Base-by-base conservation (phyloP, 2,113 vertebrate species). In the Aptenodytes forsteri region DNA sequence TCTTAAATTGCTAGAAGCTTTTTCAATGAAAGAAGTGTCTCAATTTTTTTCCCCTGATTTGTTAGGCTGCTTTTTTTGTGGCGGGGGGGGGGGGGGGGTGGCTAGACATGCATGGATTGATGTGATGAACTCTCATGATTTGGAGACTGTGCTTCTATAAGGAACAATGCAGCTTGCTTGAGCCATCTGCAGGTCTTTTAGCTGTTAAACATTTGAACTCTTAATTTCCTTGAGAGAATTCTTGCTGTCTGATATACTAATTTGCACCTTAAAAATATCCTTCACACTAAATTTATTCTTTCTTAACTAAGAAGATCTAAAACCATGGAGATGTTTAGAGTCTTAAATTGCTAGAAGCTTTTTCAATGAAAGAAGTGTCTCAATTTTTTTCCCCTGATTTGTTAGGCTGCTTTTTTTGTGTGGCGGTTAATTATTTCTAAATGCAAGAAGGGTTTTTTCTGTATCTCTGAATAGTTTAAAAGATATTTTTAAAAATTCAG, bases 81-180 rank as follows among this genome's bases (percentile, higher is more conserved):
- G n/a, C n/a, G n/a, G n/a, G n/a, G n/a, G n/a, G n/a, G n/a, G n/a
- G n/a, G n/a, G n/a, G n/a, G n/a, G n/a, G n/a, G 0, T 56, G 61
- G 20, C 20, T 34, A 7, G 32, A 7, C 1, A 1, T 6, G 16
- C 8, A 2, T 12, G 69, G 27, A 2, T 11, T 38, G 73, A 22
- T 0, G 3, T 9, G 14, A 9, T 20, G 47, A 82, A 7, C 47
- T 26, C 9, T 40, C 0, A 0, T 27, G 13, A 9, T 21, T 27
- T 25, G 29, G 17, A 62, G 66, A 7, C 7, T 30, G 17, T 23
- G 16, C 56, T 71, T n/a, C 20, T 16, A 0, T 26, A 20, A 32
- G 36, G 46, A 49, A 12, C 20, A 7, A 0, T 0, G 2, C 49
- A n/a, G 40, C 49, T 64, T 49, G 32, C n/a, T 26, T 56, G 47